These are phyloP conservation scores for Drosophila borealis DNA, from an alignment of 2,888 invertebrate species.

Conservation along the genomic window DNA sequence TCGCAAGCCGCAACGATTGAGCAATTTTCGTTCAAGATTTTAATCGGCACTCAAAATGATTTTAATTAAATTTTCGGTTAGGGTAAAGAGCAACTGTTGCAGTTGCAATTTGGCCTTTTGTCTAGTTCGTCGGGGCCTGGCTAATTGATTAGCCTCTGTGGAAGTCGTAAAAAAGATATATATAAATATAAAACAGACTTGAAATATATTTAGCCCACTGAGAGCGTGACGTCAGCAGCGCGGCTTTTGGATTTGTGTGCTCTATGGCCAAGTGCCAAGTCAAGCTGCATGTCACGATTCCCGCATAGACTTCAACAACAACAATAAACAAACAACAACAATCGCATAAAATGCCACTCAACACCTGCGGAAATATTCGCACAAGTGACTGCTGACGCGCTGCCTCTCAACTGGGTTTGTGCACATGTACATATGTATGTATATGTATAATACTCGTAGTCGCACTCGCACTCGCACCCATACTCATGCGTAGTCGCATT, in stretches of 20 bases:
- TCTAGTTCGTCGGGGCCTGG: slow-evolving; percentile 16
- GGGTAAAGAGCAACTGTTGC: slow-evolving; percentile 24
- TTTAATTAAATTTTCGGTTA: slow-evolving; percentile 49
- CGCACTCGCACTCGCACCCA: slow-evolving; percentile 14
- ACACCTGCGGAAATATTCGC: slow-evolving; percentile 79
- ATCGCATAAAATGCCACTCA: slow-evolving; percentile 76
- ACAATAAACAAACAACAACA: slow-evolving; percentile 43
- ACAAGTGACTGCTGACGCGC: slow-evolving; percentile 63
- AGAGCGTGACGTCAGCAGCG: slow-evolving; percentile 57
- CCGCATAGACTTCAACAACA: slow-evolving; percentile 45
- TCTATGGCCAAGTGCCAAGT: slow-evolving; percentile 68
- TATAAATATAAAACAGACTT: slow-evolving; percentile 3
- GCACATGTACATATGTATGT: slow-evolving; percentile 11
- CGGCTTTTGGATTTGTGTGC: slow-evolving; percentile 47
- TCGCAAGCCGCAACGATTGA: slow-evolving; percentile 65
- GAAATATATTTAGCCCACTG: slow-evolving; percentile 13
- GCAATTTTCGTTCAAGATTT: slow-evolving; percentile 61
- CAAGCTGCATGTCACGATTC: slow-evolving; percentile 79
- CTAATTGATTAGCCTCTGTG: slow-evolving; percentile 52
- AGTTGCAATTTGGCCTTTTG: slow-evolving; percentile 49
- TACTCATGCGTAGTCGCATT: slow-evolving; percentile 29
- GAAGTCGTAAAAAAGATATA: slow-evolving; percentile 32
- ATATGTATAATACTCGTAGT: slow-evolving; percentile 14
- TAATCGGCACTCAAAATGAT: slow-evolving; percentile 44
- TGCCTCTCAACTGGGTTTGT: slow-evolving; percentile 51